Percentiles rank a stretch among this genome's conserved stretches.
Evolutionary conservation across 2,888 invertebrate species (phyloP).

Genomic region (Abscondita cerata): DNA sequence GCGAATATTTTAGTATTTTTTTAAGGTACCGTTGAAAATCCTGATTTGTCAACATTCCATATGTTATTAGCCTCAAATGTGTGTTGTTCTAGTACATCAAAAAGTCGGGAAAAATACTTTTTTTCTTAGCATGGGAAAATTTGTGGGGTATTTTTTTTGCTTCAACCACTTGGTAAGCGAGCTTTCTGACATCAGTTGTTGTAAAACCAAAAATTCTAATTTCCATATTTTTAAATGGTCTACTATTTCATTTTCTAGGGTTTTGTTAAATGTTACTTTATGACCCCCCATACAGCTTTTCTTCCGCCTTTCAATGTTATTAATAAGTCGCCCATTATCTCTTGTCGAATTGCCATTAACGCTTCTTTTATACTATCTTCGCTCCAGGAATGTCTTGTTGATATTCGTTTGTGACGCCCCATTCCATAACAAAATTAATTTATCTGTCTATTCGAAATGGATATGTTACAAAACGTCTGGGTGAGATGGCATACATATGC

Average conservation of each 20-base stretch:
- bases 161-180: not conserved
- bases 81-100: not conserved
- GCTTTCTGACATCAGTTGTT: not conserved
- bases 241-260: too few relatives aligned
- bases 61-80: not conserved
- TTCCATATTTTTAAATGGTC: not conserved
- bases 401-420: not conserved
- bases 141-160: not conserved
- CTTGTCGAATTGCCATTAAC: not conserved
- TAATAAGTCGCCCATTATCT: not conserved
- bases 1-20: not conserved
- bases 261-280: not conserved
- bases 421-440: not conserved
- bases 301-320: not conserved
- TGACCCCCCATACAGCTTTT: not conserved
- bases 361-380: not conserved
- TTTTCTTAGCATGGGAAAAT: not conserved
- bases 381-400: not conserved
- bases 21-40: not conserved
- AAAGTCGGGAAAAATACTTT: not conserved
- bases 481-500: too few relatives aligned
- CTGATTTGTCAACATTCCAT: not conserved
- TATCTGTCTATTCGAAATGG: not conserved
- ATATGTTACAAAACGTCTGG: too few relatives aligned
- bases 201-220: not conserved